phyloP scores from a whole-genome alignment of 2,113 vertebrate species.

The Carlito syrichta region DNA sequence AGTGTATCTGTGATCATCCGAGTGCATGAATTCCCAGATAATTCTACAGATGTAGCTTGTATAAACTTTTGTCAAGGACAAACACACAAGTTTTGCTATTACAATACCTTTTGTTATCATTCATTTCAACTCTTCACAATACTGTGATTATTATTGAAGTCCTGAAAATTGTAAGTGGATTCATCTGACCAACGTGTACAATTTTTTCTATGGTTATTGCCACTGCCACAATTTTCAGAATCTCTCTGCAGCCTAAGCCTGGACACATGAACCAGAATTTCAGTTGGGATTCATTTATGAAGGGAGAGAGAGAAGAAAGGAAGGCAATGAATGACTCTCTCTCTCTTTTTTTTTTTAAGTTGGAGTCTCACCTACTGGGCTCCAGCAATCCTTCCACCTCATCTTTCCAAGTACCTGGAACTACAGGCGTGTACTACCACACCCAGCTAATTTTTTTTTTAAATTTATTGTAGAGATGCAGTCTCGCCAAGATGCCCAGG shows the following conservation, averaged over 20 bases:
- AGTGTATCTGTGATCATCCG: not conserved
- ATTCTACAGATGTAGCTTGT: rapidly evolving
- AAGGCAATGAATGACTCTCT: too few species aligned
- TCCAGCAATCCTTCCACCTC: too few species aligned
- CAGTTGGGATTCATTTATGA: rapidly evolving
- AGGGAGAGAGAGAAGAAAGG: too few species aligned
- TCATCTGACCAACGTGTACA: not conserved
- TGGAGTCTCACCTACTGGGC: too few species aligned
- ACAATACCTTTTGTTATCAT: not conserved
- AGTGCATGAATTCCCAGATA: rapidly evolving
- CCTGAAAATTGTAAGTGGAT: not conserved
- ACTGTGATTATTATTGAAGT: rapidly evolving
- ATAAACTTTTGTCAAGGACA: not conserved
- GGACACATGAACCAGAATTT: rapidly evolving
- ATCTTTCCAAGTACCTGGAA: too few species aligned
- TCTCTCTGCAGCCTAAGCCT: rapidly evolving
- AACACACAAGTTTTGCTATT: not conserved
- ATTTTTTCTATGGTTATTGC: not conserved
- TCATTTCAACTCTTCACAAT: not conserved
- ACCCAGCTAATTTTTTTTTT: too few species aligned
- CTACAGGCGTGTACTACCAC: too few species aligned
- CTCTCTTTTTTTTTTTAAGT: too few species aligned
- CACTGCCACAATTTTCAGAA: too few species aligned
- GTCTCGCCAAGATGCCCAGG: too few species aligned
- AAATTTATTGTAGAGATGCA: too few species aligned